These are phyloP conservation scores for Panulirus ornatus DNA, from an alignment of 1,140 invertebrate species.

Conservation along the genomic window DNA sequence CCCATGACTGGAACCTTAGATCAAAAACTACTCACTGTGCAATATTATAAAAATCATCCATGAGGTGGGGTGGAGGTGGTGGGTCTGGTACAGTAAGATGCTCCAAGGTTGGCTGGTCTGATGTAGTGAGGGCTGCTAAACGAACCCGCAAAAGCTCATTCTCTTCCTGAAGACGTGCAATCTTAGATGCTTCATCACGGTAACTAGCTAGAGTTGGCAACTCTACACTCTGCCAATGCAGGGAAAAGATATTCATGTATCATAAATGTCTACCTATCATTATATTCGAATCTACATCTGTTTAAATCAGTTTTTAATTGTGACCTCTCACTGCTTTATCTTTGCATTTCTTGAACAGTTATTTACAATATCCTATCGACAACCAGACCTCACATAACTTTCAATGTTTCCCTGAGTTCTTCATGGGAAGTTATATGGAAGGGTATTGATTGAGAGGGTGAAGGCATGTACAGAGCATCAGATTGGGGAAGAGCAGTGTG, in stretches of 20 bases:
- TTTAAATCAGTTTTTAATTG: no score
- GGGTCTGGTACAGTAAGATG: slow-evolving; percentile 82
- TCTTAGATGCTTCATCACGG: slow-evolving; percentile 89
- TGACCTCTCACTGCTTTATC: no score
- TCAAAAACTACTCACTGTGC: slow-evolving; percentile 85
- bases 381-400: no score
- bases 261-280: background rate
- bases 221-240: slow-evolving; percentile 84
- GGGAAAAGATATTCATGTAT: background rate
- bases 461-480: no score
- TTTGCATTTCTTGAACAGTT: no score
- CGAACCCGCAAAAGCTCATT: slow-evolving; percentile 85
- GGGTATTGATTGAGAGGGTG: no score
- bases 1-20: no score
- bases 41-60: slow-evolving; percentile 95
- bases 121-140: slow-evolving; percentile 78
- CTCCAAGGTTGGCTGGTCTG: slow-evolving; percentile 73
- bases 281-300: no score
- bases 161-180: slow-evolving; percentile 90
- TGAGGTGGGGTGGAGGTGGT: slow-evolving; percentile 85
- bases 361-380: no score
- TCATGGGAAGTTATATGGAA: no score
- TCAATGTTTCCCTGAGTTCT: no score
- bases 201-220: slow-evolving; percentile 90
- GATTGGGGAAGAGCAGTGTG: no score